Evolutionary conservation across 2,797 vertebrate genomes (phyloP), one percentile per base, ranked within the genome.

Genomic region (Acropternis orthonyx): DNA sequence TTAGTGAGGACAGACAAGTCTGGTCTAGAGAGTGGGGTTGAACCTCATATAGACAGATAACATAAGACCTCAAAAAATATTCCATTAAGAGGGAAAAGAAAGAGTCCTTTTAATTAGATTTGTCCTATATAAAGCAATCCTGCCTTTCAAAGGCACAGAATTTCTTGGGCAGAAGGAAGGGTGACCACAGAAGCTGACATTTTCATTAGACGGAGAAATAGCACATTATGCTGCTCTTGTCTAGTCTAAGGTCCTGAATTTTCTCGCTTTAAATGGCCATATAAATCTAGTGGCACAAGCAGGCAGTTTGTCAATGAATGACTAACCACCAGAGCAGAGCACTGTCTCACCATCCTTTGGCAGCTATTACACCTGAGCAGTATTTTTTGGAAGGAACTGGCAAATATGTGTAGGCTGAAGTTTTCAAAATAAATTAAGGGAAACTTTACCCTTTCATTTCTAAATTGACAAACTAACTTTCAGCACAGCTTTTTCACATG

Each of bases 151-250:
- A 82, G 44, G 61, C 65, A 69, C 26, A 88, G 71, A 82, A 88
- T 71, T 82, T 56, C 75, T 34, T 69, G 56, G 79, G 79, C 41
- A 55, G 48, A 75, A 85, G 39, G 67, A 82, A 66, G 43, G 82
- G 73, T 41, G 66, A 44, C 88, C 59, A 84, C 82, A 81, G 93
- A 66, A 92, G 88, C 52, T 79, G 36, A 88, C 96, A 97, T 96
- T 98, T 98, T 97, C 97, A 98, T 98, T 98, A 98, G 97, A 92
- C 81, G 73, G 86, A 97, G 97, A 96, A 97, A 96, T 92, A 96
- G 93, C 32, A 90, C 83, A 92, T 93, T 91, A 96, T 76, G 72
- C 87, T 91, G 65, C 95, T 97, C 67, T 76, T 76, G 62, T 97
- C 85, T 93, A 66, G 93, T 95, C 73, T 83, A 41, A 88, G 73